phyloP scores from a whole-genome alignment of 2,113 vertebrate species.

The Nerophis ophidion region DNA sequence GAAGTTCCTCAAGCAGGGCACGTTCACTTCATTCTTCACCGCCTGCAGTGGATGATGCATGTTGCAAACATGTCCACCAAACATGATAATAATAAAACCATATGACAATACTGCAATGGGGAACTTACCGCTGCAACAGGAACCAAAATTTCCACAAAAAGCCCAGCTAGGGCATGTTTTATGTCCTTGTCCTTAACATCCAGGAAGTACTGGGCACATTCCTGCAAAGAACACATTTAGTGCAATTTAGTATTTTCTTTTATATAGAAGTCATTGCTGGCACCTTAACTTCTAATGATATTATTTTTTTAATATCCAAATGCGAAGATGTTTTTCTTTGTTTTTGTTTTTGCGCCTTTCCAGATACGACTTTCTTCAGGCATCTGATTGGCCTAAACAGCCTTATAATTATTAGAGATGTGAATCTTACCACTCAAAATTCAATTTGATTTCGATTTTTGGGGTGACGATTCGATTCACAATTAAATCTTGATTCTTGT shows the following conservation, averaged over 20 bases:
- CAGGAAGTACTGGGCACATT: slow-evolving; percentile 90
- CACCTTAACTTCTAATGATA: no score
- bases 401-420: no score
- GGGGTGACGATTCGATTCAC: no score
- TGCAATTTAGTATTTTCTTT: not conserved
- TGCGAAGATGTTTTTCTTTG: no score
- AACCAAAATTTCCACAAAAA: slow-evolving; percentile 96
- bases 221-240: slow-evolving; percentile 59
- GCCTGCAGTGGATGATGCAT: slow-evolving; percentile 55
- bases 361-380: no score
- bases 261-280: not conserved
- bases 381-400: no score
- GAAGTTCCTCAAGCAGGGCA: slow-evolving; percentile 96
- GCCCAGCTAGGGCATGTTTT: slow-evolving; percentile 91
- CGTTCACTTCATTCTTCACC: slow-evolving; percentile 98
- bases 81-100: no score
- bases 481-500: no score
- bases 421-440: no score
- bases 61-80: not conserved
- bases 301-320: no score
- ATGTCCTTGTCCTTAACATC: slow-evolving; percentile 99
- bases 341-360: no score
- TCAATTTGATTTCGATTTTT: no score
- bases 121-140: slow-evolving; percentile 89
- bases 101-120: not conserved